phyloP scores from a whole-genome alignment of 2,888 invertebrate species.

The Lottia scabra region DNA sequence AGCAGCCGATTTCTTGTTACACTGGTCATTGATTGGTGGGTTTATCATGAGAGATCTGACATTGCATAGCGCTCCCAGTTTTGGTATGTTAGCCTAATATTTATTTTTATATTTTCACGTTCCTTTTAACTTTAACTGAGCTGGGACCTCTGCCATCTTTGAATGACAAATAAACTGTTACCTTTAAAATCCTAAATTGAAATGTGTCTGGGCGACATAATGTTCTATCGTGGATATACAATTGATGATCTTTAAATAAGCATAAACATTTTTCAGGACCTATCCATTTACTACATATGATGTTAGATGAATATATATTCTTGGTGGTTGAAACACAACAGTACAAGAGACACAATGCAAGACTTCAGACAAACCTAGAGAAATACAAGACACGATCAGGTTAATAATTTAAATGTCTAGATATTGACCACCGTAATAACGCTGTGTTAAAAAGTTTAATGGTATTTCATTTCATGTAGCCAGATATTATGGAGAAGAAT shows the following conservation, averaged over 20 bases:
- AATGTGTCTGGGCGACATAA: no score
- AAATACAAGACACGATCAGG: constrained; percentile 63
- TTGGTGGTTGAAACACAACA: constrained; percentile 68
- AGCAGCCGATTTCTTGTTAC: constrained; percentile 63
- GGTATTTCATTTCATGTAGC: no score
- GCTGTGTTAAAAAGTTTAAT: no score
- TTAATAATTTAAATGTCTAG: constrained; percentile 21
- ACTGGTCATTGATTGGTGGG: constrained; percentile 66
- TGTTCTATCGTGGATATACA: no score
- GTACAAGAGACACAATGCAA: constrained; percentile 52
- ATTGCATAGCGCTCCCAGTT: constrained; percentile 62
- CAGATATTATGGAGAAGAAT: no score
- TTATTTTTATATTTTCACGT: no score
- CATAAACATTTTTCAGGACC: constrained; percentile 58
- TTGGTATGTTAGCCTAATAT: no score
- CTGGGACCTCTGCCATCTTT: no score
- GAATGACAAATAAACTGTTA: no score
- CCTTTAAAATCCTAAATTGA: no score
- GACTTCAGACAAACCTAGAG: constrained; percentile 55
- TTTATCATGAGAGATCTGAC: constrained; percentile 66
- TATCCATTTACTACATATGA: constrained; percentile 64
- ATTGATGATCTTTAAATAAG: no score
- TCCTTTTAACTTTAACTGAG: no score
- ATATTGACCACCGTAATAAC: neutral
- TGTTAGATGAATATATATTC: constrained; percentile 68